A percentile compares a stretch with the other conserved stretches of the same genome.
These are phyloP conservation scores for Caenorhabditis elegans DNA, from an alignment of 1,140 invertebrate species.

Conservation along the genomic window WBcel235 BX284605.5:10570001-10570500, in stretches of 20 bases:
- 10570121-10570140: slow-evolving; percentile 23
- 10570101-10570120: slow-evolving; percentile 11
- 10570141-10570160: neutral
- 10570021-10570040: neutral
- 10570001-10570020: neutral
- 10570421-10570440: neutral
- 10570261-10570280: neutral
- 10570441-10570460: slow-evolving; percentile 17
- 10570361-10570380: neutral
- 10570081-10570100: neutral
- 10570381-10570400: neutral
- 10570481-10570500: neutral
- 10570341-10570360: neutral
- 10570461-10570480: neutral
- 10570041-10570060: neutral
- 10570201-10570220: neutral
- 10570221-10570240: neutral
- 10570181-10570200: neutral
- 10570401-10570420: neutral
- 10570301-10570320: slow-evolving; percentile 22
- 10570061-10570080: neutral
- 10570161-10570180: neutral
- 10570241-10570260: neutral
- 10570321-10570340: neutral
- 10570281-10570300: neutral